Percentiles rank a stretch among this genome's conserved stretches.
These are phyloP conservation scores for Eristalis pertinax DNA, from an alignment of 2,888 invertebrate genomes.

Conservation along the genomic window DNA sequence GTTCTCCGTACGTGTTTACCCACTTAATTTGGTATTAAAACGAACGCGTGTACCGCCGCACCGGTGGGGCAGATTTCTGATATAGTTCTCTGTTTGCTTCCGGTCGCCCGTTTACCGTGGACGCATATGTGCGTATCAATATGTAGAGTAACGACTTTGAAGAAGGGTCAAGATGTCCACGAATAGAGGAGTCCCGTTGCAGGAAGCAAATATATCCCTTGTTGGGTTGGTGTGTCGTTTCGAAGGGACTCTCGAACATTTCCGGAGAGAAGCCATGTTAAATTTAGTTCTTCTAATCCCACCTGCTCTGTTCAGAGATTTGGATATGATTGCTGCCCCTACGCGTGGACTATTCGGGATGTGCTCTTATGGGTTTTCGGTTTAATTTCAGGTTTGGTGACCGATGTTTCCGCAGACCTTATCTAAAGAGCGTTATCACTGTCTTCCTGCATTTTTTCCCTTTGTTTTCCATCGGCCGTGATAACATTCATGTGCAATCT, in stretches of 20 bases:
- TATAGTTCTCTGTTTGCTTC: slow-evolving; percentile 26
- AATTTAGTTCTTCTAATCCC: too few relatives aligned
- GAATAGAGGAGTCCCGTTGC: slow-evolving; percentile 19
- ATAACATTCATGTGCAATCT: too few relatives aligned
- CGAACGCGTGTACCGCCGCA: slow-evolving; percentile 35
- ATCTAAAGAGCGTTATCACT: background rate
- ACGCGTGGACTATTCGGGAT: too few relatives aligned
- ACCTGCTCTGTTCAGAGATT: too few relatives aligned
- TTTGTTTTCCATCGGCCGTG: background rate
- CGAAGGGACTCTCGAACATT: too few relatives aligned
- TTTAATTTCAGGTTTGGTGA: background rate
- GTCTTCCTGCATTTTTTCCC: background rate
- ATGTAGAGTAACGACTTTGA: slow-evolving; percentile 28
- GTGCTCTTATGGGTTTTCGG: too few relatives aligned
- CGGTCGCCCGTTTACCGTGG: slow-evolving; percentile 2
- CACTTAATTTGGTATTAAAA: slow-evolving; percentile 53
- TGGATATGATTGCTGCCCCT: too few relatives aligned
- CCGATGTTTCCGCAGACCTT: background rate
- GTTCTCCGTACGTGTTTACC: slow-evolving; percentile 51
- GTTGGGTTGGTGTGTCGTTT: background rate
- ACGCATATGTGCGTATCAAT: background rate
- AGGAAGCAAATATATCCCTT: background rate
- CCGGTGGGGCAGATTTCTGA: slow-evolving; percentile 34
- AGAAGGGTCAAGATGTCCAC: slow-evolving; percentile 44
- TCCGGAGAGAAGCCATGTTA: too few relatives aligned